A percentile compares a stretch with the other conserved stretches of the same genome.
Conservation (phyloP, 2,797 vertebrate species). For the Harpagifer antarcticus region DNA sequence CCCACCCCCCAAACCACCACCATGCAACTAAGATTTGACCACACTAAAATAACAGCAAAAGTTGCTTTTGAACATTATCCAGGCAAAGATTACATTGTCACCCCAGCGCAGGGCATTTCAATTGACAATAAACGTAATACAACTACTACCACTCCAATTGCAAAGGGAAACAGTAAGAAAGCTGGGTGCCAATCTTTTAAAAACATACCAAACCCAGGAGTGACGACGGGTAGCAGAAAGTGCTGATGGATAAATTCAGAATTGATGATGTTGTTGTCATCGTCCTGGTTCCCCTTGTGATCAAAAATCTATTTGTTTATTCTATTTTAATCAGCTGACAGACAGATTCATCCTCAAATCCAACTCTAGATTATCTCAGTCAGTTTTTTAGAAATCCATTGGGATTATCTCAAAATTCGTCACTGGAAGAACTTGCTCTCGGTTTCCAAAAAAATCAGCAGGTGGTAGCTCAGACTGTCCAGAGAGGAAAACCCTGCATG, state of each 20-base stretch:
- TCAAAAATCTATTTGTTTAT: conserved; percentile 28
- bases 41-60: neutral
- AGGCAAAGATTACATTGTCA: neutral
- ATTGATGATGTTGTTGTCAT: conserved; percentile 40
- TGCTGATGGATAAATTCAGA: conserved; percentile 49
- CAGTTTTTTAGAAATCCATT: conserved; percentile 16
- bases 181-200: neutral
- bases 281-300: conserved; percentile 11
- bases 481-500: neutral
- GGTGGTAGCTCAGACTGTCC: neutral
- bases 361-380: conserved; percentile 6
- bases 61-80: neutral
- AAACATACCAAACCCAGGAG: conserved; percentile 72
- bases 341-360: conserved; percentile 27
- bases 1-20: neutral
- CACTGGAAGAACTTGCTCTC: conserved; percentile 1
- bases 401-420: conserved; percentile 12
- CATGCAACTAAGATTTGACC: neutral
- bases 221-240: conserved; percentile 58
- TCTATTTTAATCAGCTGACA: conserved; percentile 16
- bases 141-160: neutral
- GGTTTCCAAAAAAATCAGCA: conserved; percentile 17
- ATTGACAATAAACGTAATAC: too few species aligned
- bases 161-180: neutral
- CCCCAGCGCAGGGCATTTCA: neutral